These are phyloP conservation scores for Limosa lapponica DNA, from an alignment of 2,797 vertebrate genomes.

Conservation along the genomic window DNA sequence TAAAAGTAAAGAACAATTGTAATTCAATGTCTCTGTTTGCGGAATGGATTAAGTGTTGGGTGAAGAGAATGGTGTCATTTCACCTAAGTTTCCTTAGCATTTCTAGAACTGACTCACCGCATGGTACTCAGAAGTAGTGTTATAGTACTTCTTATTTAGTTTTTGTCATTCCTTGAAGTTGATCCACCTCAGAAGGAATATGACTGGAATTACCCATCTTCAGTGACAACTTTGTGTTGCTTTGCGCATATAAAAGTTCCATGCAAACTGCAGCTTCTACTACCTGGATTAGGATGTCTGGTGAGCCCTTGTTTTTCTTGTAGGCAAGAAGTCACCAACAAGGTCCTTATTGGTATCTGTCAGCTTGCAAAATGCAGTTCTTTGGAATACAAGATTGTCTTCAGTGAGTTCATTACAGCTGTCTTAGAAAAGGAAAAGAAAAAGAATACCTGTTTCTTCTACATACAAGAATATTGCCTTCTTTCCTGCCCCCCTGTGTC, in stretches of 20 bases:
- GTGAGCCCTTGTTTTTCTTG: background rate
- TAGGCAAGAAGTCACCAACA: background rate
- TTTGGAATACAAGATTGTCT: background rate
- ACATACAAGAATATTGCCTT: background rate
- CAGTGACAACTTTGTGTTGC: background rate
- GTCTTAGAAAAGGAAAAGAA: background rate
- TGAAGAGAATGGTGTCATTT: background rate
- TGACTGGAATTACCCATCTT: background rate
- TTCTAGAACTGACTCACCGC: background rate
- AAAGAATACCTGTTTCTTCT: background rate
- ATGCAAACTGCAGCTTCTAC: background rate
- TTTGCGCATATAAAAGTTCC: background rate
- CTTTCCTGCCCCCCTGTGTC: accelerated
- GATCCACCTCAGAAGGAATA: background rate
- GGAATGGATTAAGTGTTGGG: background rate
- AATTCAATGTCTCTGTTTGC: background rate
- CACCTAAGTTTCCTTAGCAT: background rate
- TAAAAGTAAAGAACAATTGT: background rate
- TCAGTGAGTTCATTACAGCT: background rate
- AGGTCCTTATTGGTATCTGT: background rate
- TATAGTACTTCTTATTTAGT: background rate
- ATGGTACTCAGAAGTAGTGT: background rate
- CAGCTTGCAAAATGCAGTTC: background rate
- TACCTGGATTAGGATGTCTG: background rate
- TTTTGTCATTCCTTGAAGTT: background rate